A percentile compares a stretch with the other conserved stretches of the same genome.
Conservation (phyloP, 2,797 vertebrate species). For the Melanotaenia pygmaea region DNA sequence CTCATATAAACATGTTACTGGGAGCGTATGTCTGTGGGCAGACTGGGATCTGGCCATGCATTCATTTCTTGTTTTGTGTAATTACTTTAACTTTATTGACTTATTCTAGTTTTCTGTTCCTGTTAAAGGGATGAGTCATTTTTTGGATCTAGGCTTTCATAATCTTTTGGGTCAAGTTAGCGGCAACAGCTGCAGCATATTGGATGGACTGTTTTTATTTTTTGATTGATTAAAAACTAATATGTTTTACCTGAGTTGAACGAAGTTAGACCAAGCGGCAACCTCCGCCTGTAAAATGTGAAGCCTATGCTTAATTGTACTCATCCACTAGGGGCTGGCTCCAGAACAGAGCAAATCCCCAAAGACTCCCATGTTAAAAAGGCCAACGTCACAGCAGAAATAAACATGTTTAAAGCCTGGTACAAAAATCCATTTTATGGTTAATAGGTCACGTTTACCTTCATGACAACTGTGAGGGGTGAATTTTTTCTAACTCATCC, state of each 20-base stretch:
- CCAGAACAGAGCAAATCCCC: no score
- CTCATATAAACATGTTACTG: background rate
- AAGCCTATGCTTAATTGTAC: no score
- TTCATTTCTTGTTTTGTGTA: background rate
- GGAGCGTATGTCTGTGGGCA: background rate
- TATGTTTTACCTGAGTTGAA: background rate
- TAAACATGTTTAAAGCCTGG: no score
- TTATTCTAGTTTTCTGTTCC: background rate
- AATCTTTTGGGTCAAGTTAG: background rate
- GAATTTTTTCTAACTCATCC: no score
- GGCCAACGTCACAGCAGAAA: no score
- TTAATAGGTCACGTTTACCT: no score
- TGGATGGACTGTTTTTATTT: background rate
- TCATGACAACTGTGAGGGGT: no score
- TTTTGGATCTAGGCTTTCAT: background rate
- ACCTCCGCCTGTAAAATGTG: no score
- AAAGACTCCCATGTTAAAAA: no score
- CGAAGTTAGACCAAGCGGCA: background rate
- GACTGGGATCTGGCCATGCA: background rate
- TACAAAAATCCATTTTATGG: no score
- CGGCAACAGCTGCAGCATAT: background rate
- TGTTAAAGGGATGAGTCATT: conserved; percentile 1
- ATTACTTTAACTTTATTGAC: background rate
- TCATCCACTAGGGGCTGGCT: no score
- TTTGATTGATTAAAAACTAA: background rate